Base-by-base conservation (phyloP, 2,797 vertebrate genomes). In the Chiropotes sagulatus region DNA sequence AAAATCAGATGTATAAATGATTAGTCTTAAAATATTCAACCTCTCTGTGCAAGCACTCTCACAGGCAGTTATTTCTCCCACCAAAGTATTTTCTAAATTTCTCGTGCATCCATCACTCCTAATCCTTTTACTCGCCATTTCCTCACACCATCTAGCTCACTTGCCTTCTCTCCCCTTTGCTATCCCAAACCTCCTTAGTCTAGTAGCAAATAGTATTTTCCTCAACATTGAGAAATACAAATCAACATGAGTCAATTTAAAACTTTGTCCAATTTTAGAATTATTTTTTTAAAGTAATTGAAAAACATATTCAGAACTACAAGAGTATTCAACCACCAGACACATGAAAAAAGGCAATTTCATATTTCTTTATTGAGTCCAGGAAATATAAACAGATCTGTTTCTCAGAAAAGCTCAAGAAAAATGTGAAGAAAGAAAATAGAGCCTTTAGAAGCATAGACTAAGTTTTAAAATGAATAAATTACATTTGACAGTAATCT, bases 261-360 rank as follows among this genome's bases (percentile, higher is more conserved):
- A 93, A 64, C 19, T 28, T 39, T 79, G 58, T 94, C 82, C 70
- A 76, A 24, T 87, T 97, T 97, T 89, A 73, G 48, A 78, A 15
- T 70, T 67, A 96, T 96, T 67, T 67, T 64, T 67, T 67, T n/a
- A 76, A 91, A 70, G 89, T 75, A 57, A 46, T 36, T 76, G 9
- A 50, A 91, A 95, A 96, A 90, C 86, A 88, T 54, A 85, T 93
- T 94, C 54, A 82, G 19, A 92, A 94, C 14, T 80, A 57, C 14
- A 73, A 75, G 72, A 94, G 50, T 2, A 5, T 79, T 54, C 50
- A 90, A 88, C 14, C 50, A 89, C 26, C 22, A 91, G 87, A 96
- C 93, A 92, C 39, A 78, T 44, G 54, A 95, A 82, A 92, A 92
- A 94, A 84, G 13, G 5, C 57, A 54, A 54, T 41, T 73, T 97